Base-by-base conservation (phyloP, 2,888 invertebrate genomes). In the Synergus laeviventris region DNA sequence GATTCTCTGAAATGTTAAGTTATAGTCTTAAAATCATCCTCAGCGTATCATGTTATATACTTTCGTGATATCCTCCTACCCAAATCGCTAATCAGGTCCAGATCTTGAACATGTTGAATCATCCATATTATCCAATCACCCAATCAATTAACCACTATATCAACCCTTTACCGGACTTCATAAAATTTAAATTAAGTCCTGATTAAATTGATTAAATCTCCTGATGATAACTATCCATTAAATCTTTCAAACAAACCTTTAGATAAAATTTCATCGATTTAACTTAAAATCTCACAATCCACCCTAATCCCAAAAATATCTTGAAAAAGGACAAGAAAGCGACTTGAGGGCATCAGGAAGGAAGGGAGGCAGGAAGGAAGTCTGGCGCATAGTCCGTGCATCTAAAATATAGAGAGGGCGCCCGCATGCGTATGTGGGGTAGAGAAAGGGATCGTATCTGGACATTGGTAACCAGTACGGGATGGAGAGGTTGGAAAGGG, bases 401-500 rank as follows among this genome's bases (percentile, higher is more conserved):
- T 66, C 42, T 16, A 66, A 31, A 66, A 45, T 66, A 38, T 16
- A 60, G 45, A 61, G 60, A 74, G 60, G 60, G 42, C 31, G 75
- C 38, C 49, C 64, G 64, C 56, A 64, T 54, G 62, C 64, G 56
- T 31, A 31, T 75, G 56, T 54, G 36, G 24, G 64, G 18, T 45
- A 18, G 59, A 45, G 45, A 24, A 73, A 60, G 54, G 73, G 61
- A 49, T 36, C 36, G 70, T 54, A 49, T 36, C 31, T 31, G 54
- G 21, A 70, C 24, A 31, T 59, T n/a, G 61, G 39, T 39, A 11
- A 61, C 45, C 18, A 66, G 76, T 54, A 45, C 24, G 31, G 60
- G 59, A 39, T 24, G 73, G 60, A 60, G 78, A 54, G 64, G 24
- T 76, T 45, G 78, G 59, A 64, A 45, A 64, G 16, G 54, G 73